Percentiles rank a stretch among this genome's conserved stretches.
phyloP scores from a whole-genome alignment of 1,140 invertebrate species.

The Bombus balteatus region DNA sequence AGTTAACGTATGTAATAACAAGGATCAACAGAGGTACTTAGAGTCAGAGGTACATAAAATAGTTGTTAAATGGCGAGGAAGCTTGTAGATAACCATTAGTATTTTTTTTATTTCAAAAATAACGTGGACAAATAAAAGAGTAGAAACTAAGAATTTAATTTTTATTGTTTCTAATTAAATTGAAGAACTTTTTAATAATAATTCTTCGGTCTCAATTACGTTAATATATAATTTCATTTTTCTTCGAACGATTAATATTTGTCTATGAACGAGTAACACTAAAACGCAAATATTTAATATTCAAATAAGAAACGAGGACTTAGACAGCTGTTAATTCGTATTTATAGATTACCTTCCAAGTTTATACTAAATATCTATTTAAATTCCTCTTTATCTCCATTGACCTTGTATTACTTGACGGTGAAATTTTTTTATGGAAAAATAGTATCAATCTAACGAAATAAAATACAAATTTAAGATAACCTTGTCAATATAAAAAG shows the following conservation, averaged over 20 bases:
- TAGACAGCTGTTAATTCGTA: not conserved
- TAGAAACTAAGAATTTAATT: not conserved
- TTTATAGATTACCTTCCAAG: not conserved
- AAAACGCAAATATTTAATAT: not conserved
- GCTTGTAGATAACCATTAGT: not conserved
- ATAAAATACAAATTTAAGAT: not conserved
- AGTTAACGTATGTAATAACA: too few species aligned
- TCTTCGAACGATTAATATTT: not conserved
- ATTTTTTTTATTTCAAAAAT: not conserved
- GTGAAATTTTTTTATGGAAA: not conserved
- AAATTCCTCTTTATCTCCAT: not conserved
- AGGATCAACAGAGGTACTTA: too few species aligned
- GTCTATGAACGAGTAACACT: not conserved
- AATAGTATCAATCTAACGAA: not conserved
- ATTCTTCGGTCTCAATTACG: not conserved
- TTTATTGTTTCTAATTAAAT: not conserved
- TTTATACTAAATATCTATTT: not conserved
- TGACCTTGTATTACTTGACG: not conserved
- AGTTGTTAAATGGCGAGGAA: too few species aligned
- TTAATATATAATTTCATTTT: not conserved
- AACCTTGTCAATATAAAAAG: not conserved
- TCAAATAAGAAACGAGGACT: not conserved
- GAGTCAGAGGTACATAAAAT: not conserved
- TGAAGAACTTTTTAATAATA: not conserved
- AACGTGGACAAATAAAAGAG: not conserved